These are phyloP conservation scores for Platichthys stellatus DNA, from an alignment of 2,113 vertebrate genomes.

Conservation along the genomic window DNA sequence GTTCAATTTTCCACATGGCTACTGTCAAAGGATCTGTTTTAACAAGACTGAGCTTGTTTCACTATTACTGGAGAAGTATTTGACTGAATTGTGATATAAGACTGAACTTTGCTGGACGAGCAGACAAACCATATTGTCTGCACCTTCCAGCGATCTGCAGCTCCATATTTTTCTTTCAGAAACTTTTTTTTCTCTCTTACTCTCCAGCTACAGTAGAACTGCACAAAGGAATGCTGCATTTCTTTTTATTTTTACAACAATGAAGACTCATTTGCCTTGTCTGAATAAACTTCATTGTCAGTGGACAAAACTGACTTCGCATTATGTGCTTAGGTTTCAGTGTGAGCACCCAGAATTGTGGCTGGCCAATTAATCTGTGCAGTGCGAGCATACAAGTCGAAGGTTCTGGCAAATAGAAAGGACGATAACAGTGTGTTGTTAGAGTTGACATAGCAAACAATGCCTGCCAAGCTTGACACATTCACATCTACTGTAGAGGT, in stretches of 20 bases:
- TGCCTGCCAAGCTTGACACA: not conserved
- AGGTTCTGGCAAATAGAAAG: not conserved
- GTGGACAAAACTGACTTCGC: not conserved
- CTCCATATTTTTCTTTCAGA: not conserved
- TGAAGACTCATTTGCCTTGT: not conserved
- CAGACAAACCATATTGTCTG: conserved; percentile 10
- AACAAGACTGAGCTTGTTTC: not conserved
- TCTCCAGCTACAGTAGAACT: not conserved
- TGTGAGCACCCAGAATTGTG: not conserved
- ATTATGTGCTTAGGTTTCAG: not conserved
- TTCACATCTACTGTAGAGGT: not conserved
- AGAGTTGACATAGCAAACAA: not conserved
- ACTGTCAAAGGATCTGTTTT: conserved; percentile 4
- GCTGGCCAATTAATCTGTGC: not conserved
- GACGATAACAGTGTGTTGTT: not conserved
- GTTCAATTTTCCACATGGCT: not conserved
- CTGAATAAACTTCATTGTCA: conserved; percentile 2
- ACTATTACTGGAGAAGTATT: not conserved
- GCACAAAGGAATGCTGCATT: not conserved
- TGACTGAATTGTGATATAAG: not conserved
- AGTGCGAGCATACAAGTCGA: not conserved
- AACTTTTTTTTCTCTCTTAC: not conserved
- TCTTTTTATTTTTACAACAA: not conserved
- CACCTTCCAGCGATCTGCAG: not conserved
- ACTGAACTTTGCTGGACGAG: not conserved